Conservation (phyloP, 2,797 vertebrate genomes). For the Heliangelus exortis region DNA sequence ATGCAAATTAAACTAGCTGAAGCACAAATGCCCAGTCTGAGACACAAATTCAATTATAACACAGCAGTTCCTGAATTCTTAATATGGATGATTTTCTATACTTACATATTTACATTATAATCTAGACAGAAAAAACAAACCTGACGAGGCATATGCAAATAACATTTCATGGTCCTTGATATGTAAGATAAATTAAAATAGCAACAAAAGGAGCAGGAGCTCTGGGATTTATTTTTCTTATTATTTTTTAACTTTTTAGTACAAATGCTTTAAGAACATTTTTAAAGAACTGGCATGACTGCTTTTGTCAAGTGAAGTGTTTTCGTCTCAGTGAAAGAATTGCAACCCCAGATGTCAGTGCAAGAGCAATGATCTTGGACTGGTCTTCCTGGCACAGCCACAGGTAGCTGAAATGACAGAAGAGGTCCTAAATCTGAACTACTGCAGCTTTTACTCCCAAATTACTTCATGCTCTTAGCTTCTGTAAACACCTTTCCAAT, state of each 20-base stretch:
- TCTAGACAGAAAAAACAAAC: not conserved
- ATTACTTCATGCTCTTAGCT: not conserved
- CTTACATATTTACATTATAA: not conserved
- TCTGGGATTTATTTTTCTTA: no score
- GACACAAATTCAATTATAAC: slow-evolving; percentile 65
- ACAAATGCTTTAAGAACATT: not conserved
- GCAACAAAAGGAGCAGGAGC: not conserved
- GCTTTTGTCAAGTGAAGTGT: not conserved
- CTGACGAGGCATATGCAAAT: not conserved
- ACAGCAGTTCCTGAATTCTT: slow-evolving; percentile 23
- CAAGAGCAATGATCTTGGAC: not conserved
- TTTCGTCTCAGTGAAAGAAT: not conserved
- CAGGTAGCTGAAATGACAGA: not conserved
- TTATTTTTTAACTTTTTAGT: not conserved
- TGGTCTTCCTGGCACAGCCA: not conserved
- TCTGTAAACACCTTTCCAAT: not conserved
- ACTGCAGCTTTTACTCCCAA: not conserved
- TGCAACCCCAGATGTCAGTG: not conserved
- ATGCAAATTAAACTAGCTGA: slow-evolving; percentile 51
- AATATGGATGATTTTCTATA: not conserved
- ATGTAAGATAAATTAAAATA: not conserved
- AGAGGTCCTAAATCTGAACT: not conserved
- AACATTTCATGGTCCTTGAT: not conserved
- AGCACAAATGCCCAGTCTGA: slow-evolving; percentile 6
- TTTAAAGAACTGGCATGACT: not conserved